Base-by-base conservation (phyloP, 92 coral and sea anemone species). In the Paragorgia papillata region DNA sequence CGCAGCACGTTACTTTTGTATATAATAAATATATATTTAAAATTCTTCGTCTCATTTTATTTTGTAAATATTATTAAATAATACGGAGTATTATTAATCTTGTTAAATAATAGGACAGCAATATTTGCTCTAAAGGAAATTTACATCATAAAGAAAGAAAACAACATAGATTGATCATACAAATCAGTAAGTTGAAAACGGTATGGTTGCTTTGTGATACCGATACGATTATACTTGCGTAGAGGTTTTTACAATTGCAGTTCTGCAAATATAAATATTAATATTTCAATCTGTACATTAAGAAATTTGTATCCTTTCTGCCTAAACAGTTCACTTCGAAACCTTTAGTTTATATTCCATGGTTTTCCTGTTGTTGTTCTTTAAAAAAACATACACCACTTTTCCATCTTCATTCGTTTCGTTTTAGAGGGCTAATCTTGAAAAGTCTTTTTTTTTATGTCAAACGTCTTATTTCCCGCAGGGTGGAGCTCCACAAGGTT, bases 401-500 rank as follows among this genome's bases (percentile, higher is more conserved):
- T 46, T 46, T n/a, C 53, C n/a, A 37, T 37, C 53, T 6, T 15
- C 53, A 46, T 2, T 7, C 53, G n/a, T 15, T 46, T 7, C n/a
- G 53, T 46, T 6, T 37, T 4, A 37, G 43, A 6, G 14, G n/a
- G n/a, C n/a, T 46, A 7, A 6, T 46, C 12, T 7, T 46, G 7
- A 15, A 7, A 46, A 15, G 12, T 15, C 53, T n/a, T 3, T 14
- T 13, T 48, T 41, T 40, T 1, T 15, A 19, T 9, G 22, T 15
- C 30, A 44, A 68, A 68, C 24, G 0, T 3, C 2, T 71, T 71
- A 71, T 41, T 71, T 71, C 20, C 78, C 78, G 41, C 78, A 71
- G n/a, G 78, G 78, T 29, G 78, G 78, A 21, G 62, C 63, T 13
- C 78, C 78, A 54, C 78, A 71, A 30, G 78, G 78, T 34, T 71